Evolutionary conservation across 2,888 invertebrate genomes (phyloP), one percentile per base, ranked within the genome.

Genomic region (Yponomeuta plumbellus): DNA sequence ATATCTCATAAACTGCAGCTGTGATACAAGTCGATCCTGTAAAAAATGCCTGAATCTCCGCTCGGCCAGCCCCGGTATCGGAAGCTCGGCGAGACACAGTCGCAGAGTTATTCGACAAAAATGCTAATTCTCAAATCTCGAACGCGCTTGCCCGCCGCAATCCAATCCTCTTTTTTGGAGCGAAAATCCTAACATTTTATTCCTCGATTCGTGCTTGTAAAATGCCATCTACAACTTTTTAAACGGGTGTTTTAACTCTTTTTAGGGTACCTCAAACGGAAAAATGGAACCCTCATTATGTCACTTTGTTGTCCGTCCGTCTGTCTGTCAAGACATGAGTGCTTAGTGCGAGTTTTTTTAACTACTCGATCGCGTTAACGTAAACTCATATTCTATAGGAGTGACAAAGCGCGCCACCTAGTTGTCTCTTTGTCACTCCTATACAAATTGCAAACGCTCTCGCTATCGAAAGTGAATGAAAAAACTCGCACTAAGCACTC

Each of bases 41-140:
- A 61, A 66, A 66, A 61, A 52, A 23, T n/a, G 76, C 76, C 86
- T 83, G 86, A 84, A 80, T 74, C 76, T 76, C 76, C 80, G 79
- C 78, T 80, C 76, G 80, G 80, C 81, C 81, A 80, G 81, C 80
- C 76, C 75, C 80, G 81, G 87, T 91, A 89, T 89, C 90, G 83
- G 81, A 81, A 78, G 83, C 82, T 83, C 84, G 82, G 84, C 80
- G 87, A 86, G 88, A 88, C 88, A 88, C 84, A 80, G 80, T 80
- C 71, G 79, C 83, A 89, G 89, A 91, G 85, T 91, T 91, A 91
- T 90, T 85, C 87, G 88, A 85, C 89, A 88, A 91, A 91, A 89
- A 91, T 91, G 90, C 89, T 88, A 91, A 91, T 91, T 89, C 84
- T 84, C 86, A 88, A 88, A 90, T 90, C 88, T 90, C 87, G 80